Evolutionary conservation across 2,888 invertebrate genomes (phyloP).

Genomic region (Mesorhabditis sp.): DNA sequence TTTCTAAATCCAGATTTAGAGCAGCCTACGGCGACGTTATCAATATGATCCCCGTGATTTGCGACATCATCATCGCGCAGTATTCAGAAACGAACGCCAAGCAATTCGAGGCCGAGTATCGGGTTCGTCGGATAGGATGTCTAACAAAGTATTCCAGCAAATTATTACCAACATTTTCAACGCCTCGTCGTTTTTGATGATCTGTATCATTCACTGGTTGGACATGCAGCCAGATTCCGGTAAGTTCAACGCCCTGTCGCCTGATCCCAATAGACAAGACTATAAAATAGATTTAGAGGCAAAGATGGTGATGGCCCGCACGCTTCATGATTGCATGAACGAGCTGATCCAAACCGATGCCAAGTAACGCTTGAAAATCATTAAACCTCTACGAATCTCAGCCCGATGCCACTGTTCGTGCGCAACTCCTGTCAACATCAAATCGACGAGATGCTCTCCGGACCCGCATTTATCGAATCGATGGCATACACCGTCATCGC

Average conservation of each 20-base stretch:
- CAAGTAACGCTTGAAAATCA: slow-evolving; percentile 1
- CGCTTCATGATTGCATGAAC: slow-evolving; percentile 1
- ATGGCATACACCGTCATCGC: neutral
- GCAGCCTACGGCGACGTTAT: neutral
- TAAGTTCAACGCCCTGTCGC: neutral
- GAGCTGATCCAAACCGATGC: neutral
- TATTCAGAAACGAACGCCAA: neutral
- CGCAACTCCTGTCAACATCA: neutral
- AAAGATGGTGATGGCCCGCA: neutral
- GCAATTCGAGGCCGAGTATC: neutral
- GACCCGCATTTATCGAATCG: neutral
- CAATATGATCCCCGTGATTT: neutral
- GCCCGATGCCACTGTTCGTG: slow-evolving; percentile 2
- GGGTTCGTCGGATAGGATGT: neutral
- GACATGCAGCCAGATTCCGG: slow-evolving; percentile 1
- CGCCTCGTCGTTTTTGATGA: slow-evolving; percentile 1
- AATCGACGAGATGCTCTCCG: slow-evolving; percentile 1
- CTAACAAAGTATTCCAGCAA: neutral
- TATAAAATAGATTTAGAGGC: neutral
- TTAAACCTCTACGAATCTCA: neutral
- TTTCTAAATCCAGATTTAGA: neutral
- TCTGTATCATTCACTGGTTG: slow-evolving; percentile 2
- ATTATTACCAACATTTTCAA: neutral
- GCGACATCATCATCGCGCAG: neutral
- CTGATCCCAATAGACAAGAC: neutral